Conservation (phyloP, 2,888 invertebrate genomes). For the Drosophila parthenogenetica region DNA sequence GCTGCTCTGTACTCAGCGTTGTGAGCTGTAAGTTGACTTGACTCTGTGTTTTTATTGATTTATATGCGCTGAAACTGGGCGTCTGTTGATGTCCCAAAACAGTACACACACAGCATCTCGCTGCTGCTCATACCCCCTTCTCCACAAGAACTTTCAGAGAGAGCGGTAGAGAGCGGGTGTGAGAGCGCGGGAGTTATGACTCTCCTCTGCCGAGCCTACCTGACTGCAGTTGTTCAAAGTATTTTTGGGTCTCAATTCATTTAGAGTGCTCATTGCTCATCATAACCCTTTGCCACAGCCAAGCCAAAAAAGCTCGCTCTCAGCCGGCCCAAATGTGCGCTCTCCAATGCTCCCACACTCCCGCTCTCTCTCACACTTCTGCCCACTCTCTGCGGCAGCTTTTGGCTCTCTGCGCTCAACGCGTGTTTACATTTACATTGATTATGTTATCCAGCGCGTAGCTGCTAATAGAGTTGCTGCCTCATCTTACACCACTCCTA, state of each 20-base stretch:
- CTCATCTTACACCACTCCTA: background rate
- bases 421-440: constrained; percentile 72
- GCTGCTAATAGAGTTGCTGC: constrained; percentile 74
- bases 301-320: constrained; percentile 27
- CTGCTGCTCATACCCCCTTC: constrained; percentile 20
- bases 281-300: constrained; percentile 59
- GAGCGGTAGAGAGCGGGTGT: constrained; percentile 12
- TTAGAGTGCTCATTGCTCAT: constrained; percentile 49
- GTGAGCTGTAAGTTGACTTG: constrained; percentile 32
- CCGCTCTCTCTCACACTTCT: constrained; percentile 2
- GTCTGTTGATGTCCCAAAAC: constrained; percentile 75
- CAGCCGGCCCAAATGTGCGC: constrained; percentile 20
- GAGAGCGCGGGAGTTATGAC: constrained; percentile 9
- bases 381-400: constrained; percentile 3
- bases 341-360: constrained; percentile 9
- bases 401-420: constrained; percentile 38
- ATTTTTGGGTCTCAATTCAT: constrained; percentile 66
- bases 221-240: constrained; percentile 62
- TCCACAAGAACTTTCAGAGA: background rate
- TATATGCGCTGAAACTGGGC: constrained; percentile 71
- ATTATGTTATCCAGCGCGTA: constrained; percentile 72
- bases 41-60: constrained; percentile 75
- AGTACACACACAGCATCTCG: constrained; percentile 41
- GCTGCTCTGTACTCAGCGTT: constrained; percentile 29
- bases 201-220: constrained; percentile 19